Percentiles rank a stretch among this genome's conserved stretches.
phyloP scores from a whole-genome alignment of 2,888 invertebrate genomes.

The Trissoscelio sp. region DNA sequence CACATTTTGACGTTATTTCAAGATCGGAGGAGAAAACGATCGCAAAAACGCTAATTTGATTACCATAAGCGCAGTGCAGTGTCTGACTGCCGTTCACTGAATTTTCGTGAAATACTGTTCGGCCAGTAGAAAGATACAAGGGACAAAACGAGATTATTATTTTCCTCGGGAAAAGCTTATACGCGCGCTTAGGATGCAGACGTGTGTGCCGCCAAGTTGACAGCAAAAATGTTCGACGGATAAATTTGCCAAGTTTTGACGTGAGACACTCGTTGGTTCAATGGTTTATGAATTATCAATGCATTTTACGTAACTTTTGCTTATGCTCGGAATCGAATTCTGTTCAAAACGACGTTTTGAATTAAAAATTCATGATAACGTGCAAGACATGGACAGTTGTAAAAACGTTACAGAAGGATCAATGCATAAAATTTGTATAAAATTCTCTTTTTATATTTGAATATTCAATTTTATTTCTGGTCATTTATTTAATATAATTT shows the following conservation, averaged over 20 bases:
- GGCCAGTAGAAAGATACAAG: slow-evolving; percentile 40
- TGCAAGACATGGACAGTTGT: neutral
- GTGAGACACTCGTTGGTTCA: slow-evolving; percentile 51
- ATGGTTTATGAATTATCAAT: slow-evolving; percentile 57
- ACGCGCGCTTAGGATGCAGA: slow-evolving; percentile 53
- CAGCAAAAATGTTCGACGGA: slow-evolving; percentile 55
- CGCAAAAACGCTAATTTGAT: slow-evolving; percentile 60
- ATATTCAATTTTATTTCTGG: no score
- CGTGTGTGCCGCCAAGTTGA: slow-evolving; percentile 47
- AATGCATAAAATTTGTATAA: neutral
- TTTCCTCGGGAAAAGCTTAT: slow-evolving; percentile 53
- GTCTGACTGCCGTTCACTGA: slow-evolving; percentile 41
- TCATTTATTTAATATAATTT: no score
- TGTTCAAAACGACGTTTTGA: neutral
- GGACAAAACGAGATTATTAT: slow-evolving; percentile 64
- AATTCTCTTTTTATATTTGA: no score
- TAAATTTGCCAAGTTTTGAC: slow-evolving; percentile 59
- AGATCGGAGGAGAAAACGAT: slow-evolving; percentile 54
- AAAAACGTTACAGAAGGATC: neutral
- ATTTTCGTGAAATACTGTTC: slow-evolving; percentile 49
- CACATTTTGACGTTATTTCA: slow-evolving; percentile 61
- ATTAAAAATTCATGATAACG: slow-evolving; percentile 30
- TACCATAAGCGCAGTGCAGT: slow-evolving; percentile 15
- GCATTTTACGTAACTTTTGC: slow-evolving; percentile 49
- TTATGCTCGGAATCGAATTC: slow-evolving; percentile 23